Evolutionary conservation across 1,140 invertebrate species (phyloP), one percentile per base, ranked within the genome.

Genomic region (Drosophila baimaii): DNA sequence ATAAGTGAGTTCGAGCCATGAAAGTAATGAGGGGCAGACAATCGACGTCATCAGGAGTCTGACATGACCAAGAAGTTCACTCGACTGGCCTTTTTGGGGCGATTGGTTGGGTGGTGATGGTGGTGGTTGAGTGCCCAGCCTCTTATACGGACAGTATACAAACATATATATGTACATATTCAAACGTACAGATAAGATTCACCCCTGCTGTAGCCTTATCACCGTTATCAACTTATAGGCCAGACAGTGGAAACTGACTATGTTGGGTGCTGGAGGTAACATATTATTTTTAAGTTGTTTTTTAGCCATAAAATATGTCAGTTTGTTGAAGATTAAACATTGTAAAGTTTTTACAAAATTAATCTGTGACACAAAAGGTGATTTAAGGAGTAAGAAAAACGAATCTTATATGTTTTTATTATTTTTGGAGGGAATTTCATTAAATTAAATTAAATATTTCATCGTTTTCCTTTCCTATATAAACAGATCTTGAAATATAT

Each of bases 171-270:
- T 29, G 49, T 25, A 47, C 29, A 46, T 19, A 49, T n/a, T n/a
- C 0, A 7, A 10, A 35, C 43, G 37, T 13, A 3, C 17, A 31
- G 68, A 76, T 76, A 76, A 54, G 52, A 52, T 43, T 68, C 29
- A 29, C 31, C 35, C 21, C 49, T 23, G 47, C n/a, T 25, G 29
- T 21, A 15, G 49, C 25, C 74, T 77, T 77, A 77, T 77, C 75
- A 57, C 17, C 37, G 39, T 49, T 75, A 52, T 77, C 65, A 57
- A 33, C 46, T 27, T 39, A 19, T 25, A 33, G 51, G 43, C 39
- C 63, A 29, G 43, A 77, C 56, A 77, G 63, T 71, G 51, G 33
- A 70, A 57, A 70, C 68, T 71, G 68, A 51, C 51, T 71, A 71
- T 33, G 51, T 33, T 23, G 33, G 39, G 33, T 69, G 35, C 49